These are phyloP conservation scores for Aphelocoma coerulescens DNA, from an alignment of 2,113 vertebrate genomes.

Conservation along the genomic window DNA sequence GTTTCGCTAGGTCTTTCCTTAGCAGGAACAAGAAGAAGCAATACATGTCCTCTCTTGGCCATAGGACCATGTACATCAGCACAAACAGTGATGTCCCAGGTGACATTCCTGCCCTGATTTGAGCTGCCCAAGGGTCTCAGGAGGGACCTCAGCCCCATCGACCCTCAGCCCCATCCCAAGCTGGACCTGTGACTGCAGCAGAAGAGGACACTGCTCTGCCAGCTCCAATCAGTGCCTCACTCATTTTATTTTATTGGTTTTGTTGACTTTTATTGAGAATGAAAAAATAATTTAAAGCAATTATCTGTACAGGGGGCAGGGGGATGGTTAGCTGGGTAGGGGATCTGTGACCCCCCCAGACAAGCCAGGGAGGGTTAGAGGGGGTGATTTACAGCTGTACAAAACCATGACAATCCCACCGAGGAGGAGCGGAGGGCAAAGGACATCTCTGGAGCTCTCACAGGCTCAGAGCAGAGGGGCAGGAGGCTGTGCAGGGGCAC, in stretches of 20 bases:
- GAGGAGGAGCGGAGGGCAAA: background rate
- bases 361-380: background rate
- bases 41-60: background rate
- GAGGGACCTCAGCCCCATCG: background rate
- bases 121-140: background rate
- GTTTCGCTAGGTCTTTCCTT: background rate
- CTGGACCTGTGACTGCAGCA: background rate
- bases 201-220: background rate
- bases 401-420: slow-evolving; percentile 46
- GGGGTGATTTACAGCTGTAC: slow-evolving; percentile 26
- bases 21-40: background rate
- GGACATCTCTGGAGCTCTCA: slow-evolving; percentile 22
- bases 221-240: background rate
- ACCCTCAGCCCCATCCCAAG: background rate
- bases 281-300: slow-evolving; percentile 78
- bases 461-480: background rate
- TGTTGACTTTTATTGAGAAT: slow-evolving; percentile 69
- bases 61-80: background rate
- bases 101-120: background rate
- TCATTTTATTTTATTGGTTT: background rate
- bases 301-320: slow-evolving; percentile 59
- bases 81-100: background rate
- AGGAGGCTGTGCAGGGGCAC: background rate
- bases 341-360: background rate
- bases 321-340: background rate